A percentile compares a stretch with the other conserved stretches of the same genome.
phyloP scores from a whole-genome alignment of 2,113 vertebrate species.

The Percopsis transmontana region DNA sequence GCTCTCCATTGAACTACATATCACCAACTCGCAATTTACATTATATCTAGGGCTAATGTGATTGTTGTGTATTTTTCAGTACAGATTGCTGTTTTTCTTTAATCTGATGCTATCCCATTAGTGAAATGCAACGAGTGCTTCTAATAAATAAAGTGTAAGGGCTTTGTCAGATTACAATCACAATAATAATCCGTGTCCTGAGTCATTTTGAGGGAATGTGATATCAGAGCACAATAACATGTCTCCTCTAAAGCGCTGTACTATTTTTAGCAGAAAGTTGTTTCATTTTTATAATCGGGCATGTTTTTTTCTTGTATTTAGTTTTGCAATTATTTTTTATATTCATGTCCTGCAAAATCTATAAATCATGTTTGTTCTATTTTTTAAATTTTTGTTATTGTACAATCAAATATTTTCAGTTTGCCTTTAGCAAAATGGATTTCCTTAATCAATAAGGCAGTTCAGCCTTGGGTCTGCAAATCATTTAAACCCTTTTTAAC shows the following conservation, averaged over 20 bases:
- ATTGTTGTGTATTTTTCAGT: background rate
- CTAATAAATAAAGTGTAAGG: background rate
- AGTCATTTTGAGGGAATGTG: background rate
- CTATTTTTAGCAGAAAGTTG: background rate
- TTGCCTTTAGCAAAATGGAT: background rate
- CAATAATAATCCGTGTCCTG: background rate
- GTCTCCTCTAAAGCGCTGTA: background rate
- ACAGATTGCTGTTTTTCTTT: background rate
- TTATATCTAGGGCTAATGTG: too few relatives aligned
- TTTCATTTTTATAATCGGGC: background rate
- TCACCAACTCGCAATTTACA: background rate
- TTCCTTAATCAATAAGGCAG: background rate
- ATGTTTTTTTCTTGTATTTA: background rate
- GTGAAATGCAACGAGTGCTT: constrained; percentile 5
- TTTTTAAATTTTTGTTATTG: too few relatives aligned
- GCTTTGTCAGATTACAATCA: background rate
- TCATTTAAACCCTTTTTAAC: too few relatives aligned
- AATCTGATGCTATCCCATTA: background rate
- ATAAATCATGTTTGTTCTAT: too few relatives aligned
- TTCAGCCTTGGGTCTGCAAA: too few relatives aligned
- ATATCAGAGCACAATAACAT: background rate
- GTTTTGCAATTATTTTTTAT: background rate
- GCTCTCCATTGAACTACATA: background rate
- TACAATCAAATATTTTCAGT: background rate
- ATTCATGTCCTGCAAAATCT: background rate